phyloP scores from a whole-genome alignment of 2,797 vertebrate genomes.

The Hyperoplus immaculatus region DNA sequence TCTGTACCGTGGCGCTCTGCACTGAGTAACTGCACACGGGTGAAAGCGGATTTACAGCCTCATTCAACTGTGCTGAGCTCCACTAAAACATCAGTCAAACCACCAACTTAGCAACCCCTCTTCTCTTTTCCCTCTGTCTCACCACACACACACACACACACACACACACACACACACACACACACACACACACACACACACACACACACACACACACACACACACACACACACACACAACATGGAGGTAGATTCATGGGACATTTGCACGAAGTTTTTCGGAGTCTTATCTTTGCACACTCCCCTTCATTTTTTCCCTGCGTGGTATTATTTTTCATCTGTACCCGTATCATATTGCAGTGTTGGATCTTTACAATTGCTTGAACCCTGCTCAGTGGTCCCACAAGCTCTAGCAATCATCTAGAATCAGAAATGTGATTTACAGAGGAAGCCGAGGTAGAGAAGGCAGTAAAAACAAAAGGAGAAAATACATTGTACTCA shows the following conservation, averaged over 20 bases:
- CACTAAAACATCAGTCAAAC: conserved; percentile 75
- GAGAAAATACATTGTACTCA: conserved; percentile 7
- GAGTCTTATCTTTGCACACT: conserved; percentile 47
- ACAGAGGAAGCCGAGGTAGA: not conserved
- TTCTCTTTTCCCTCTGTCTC: conserved; percentile 29
- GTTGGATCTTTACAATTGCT: conserved; percentile 32
- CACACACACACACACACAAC: conserved; percentile 21
- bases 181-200: conserved; percentile 4
- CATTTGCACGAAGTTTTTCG: conserved; percentile 41
- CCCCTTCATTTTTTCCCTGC: conserved; percentile 14
- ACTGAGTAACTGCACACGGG: conserved; percentile 72
- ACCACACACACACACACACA: conserved; percentile 4
- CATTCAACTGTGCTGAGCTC: conserved; percentile 71
- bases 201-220: conserved; percentile 11
- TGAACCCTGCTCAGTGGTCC: not conserved
- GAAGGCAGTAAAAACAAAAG: conserved; percentile 2
- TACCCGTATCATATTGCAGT: conserved; percentile 35
- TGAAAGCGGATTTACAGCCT: conserved; percentile 75
- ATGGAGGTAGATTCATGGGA: conserved; percentile 41
- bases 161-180: conserved; percentile 7
- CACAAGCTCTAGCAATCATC: not conserved
- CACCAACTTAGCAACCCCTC: conserved; percentile 60
- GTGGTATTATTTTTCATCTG: conserved; percentile 39
- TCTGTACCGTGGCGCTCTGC: conserved; percentile 53
- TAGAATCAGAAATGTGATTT: conserved; percentile 28